These are phyloP conservation scores for Tragelaphus buxtoni DNA, from an alignment of 2,113 vertebrate species.

Conservation along the genomic window DNA sequence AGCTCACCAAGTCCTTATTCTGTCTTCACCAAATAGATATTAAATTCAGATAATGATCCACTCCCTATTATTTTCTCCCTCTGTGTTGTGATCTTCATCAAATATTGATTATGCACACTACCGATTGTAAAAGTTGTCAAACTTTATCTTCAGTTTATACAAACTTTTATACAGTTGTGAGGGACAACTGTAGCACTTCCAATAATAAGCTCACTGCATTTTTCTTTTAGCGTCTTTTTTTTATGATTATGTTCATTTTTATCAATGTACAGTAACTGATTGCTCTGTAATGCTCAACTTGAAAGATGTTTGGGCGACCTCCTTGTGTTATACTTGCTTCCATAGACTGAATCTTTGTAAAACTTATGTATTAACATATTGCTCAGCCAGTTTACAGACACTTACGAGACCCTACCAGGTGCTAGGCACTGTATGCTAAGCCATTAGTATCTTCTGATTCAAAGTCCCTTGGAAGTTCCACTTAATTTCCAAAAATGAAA, in stretches of 20 bases:
- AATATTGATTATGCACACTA: not conserved
- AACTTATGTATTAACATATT: not conserved
- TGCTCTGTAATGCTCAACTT: not conserved
- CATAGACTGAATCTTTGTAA: not conserved
- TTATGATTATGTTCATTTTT: not conserved
- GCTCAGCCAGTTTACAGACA: not conserved
- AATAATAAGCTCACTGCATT: not conserved
- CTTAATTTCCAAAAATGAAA: not conserved
- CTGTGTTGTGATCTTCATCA: not conserved
- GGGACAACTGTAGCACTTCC: not conserved
- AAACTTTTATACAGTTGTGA: not conserved
- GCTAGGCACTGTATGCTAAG: not conserved
- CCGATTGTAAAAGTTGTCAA: not conserved
- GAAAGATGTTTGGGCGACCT: not conserved
- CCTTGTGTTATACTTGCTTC: not conserved
- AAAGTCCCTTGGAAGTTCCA: not conserved
- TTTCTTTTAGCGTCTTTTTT: not conserved
- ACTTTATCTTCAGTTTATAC: not conserved
- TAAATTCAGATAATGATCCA: not conserved
- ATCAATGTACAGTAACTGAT: not conserved
- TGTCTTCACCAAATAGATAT: not conserved
- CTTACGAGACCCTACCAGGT: not conserved
- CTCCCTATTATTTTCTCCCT: not conserved
- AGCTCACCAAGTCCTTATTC: not conserved
- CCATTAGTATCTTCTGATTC: not conserved